A percentile compares a stretch with the other conserved stretches of the same genome.
These are phyloP conservation scores for Xanthorhoe designata DNA, from an alignment of 2,888 invertebrate genomes.

Conservation along the genomic window DNA sequence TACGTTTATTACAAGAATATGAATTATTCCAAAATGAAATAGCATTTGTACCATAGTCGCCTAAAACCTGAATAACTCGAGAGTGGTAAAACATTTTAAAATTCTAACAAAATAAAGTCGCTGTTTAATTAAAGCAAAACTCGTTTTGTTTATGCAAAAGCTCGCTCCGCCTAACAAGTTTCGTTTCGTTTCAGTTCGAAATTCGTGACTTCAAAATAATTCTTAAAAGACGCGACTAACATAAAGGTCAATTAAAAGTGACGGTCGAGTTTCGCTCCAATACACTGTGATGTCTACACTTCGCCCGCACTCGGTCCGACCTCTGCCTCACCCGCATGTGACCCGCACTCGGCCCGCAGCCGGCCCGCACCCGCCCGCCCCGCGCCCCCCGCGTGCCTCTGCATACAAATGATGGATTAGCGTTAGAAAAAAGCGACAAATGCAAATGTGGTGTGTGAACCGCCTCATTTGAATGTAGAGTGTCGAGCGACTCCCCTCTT, in stretches of 20 bases:
- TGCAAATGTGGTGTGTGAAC: constrained; percentile 43
- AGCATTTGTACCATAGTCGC: too few relatives aligned
- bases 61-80: too few relatives aligned
- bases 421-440: constrained; percentile 47
- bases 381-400: constrained; percentile 38
- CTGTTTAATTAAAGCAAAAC: background rate
- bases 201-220: background rate
- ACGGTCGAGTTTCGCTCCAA: too few relatives aligned
- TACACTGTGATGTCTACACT: background rate
- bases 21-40: too few relatives aligned
- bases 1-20: too few relatives aligned
- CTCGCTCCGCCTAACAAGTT: background rate
- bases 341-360: constrained; percentile 16
- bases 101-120: background rate
- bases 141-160: background rate
- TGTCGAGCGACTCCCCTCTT: constrained; percentile 9
- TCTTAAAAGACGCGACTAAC: background rate
- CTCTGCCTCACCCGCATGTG: background rate
- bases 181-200: background rate
- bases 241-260: background rate
- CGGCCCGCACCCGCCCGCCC: background rate
- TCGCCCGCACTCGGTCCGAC: background rate
- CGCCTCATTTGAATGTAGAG: constrained; percentile 38
- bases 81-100: background rate
- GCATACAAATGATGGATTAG: constrained; percentile 55